A percentile compares a stretch with the other conserved stretches of the same genome.
Evolutionary conservation across 1,140 invertebrate species (phyloP).

Genomic region (silkworm (Bombyx mori)): DNA sequence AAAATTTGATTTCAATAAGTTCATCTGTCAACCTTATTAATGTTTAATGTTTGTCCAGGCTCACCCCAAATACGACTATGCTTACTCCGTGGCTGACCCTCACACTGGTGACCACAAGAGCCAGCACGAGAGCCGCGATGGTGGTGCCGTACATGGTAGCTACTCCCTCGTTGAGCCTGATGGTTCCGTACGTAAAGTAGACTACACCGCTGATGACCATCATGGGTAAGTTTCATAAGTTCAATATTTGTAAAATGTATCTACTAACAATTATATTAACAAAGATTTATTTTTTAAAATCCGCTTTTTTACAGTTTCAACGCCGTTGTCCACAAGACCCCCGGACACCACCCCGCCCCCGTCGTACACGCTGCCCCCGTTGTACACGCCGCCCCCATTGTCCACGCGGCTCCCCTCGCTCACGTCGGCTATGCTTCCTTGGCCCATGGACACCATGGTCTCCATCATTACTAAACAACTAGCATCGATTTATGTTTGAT

Average conservation of each 20-base stretch:
- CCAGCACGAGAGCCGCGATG: constrained; percentile 63
- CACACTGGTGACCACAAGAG: constrained; percentile 65
- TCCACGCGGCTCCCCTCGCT: constrained; percentile 26
- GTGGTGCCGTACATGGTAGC: constrained; percentile 61
- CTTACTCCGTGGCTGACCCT: constrained; percentile 64
- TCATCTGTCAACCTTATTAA: neutral
- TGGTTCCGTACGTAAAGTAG: constrained; percentile 69
- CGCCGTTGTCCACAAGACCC: constrained; percentile 67
- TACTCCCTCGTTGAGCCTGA: constrained; percentile 71
- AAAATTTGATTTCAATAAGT: neutral
- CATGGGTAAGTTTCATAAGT: constrained; percentile 41
- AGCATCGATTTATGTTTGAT: constrained; percentile 25
- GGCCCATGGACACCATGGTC: constrained; percentile 56
- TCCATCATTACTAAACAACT: constrained; percentile 48
- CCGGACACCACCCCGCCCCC: constrained; percentile 60
- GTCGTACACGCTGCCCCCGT: constrained; percentile 13
- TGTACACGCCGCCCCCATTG: constrained; percentile 24
- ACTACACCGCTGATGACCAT: constrained; percentile 71
- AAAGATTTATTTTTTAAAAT: no score
- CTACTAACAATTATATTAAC: no score
- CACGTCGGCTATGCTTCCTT: constrained; percentile 26
- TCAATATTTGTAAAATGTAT: neutral
- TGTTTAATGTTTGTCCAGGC: constrained; percentile 29
- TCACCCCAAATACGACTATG: constrained; percentile 68
- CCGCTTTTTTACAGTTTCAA: constrained; percentile 56